phyloP scores from a whole-genome alignment of 2,113 vertebrate genomes.

The Tetrax tetrax region DNA sequence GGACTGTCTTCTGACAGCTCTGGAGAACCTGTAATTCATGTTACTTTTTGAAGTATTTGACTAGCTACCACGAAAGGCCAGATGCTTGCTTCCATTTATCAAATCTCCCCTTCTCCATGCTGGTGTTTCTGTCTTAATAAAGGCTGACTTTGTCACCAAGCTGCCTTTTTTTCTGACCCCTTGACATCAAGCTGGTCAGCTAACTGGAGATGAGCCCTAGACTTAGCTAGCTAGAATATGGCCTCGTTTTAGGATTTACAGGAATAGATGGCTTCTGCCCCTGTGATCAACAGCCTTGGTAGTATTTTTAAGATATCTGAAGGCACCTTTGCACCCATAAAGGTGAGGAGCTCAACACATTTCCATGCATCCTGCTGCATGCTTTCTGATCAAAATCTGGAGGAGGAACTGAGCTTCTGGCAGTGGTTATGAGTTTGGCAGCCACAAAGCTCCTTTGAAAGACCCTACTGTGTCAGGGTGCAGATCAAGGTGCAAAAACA shows the following conservation, averaged over 20 bases:
- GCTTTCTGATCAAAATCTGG: not conserved
- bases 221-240: not conserved
- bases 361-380: not conserved
- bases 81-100: not conserved
- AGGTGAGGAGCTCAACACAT: not conserved
- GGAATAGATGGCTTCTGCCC: not conserved
- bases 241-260: not conserved
- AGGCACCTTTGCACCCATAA: slow-evolving; percentile 6
- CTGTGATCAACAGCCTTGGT: not conserved
- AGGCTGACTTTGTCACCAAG: not conserved
- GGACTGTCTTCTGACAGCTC: not conserved
- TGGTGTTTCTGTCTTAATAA: not conserved
- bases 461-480: not conserved
- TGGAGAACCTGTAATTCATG: not conserved
- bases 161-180: not conserved
- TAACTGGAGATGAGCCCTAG: not conserved
- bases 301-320: slow-evolving; percentile 13
- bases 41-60: not conserved
- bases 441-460: not conserved
- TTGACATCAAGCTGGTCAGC: not conserved
- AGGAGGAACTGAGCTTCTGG: slow-evolving; percentile 8
- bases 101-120: not conserved
- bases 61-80: not conserved
- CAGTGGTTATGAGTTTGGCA: not conserved
- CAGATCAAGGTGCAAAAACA: slow-evolving; percentile 12